A percentile compares a stretch with the other conserved stretches of the same genome.
Evolutionary conservation across 2,113 vertebrate genomes (phyloP).

Genomic region (Embiotoca jacksoni): DNA sequence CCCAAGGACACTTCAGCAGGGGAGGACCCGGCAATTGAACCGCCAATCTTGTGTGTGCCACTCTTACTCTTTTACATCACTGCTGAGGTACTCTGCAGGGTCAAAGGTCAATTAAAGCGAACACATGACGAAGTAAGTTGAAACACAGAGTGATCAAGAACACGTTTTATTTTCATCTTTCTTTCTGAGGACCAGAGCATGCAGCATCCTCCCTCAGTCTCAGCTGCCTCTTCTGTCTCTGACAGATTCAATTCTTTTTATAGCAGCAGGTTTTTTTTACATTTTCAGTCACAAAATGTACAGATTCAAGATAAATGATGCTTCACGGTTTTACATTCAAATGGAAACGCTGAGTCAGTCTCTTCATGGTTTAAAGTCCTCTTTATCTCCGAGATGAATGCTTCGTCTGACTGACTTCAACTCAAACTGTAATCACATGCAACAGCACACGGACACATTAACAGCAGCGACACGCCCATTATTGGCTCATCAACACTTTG

Average conservation of each 20-base stretch:
- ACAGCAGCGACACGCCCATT: neutral
- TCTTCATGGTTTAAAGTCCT: neutral
- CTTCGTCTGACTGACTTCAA: no score
- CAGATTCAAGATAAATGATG: constrained; percentile 16
- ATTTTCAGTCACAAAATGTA: constrained; percentile 26
- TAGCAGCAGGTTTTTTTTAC: constrained; percentile 43
- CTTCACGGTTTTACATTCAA: constrained; percentile 58
- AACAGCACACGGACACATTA: constrained; percentile 37
- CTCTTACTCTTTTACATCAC: no score
- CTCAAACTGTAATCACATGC: constrained; percentile 55
- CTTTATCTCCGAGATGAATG: no score
- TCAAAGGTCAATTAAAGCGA: no score
- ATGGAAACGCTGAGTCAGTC: constrained; percentile 17
- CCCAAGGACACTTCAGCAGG: no score
- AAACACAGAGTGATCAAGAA: constrained; percentile 8
- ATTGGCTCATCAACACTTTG: neutral
- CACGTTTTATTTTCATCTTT: constrained; percentile 34
- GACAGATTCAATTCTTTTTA: constrained; percentile 7
- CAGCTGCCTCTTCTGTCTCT: no score
- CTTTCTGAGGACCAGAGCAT: constrained; percentile 50
- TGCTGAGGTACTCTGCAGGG: no score
- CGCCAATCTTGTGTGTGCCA: no score
- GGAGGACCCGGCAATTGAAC: no score
- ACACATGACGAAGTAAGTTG: no score
- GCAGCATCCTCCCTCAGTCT: constrained; percentile 48